A percentile compares a stretch with the other conserved stretches of the same genome.
These are phyloP conservation scores for Atethmia centrago DNA, from an alignment of 2,888 invertebrate species.

Conservation along the genomic window DNA sequence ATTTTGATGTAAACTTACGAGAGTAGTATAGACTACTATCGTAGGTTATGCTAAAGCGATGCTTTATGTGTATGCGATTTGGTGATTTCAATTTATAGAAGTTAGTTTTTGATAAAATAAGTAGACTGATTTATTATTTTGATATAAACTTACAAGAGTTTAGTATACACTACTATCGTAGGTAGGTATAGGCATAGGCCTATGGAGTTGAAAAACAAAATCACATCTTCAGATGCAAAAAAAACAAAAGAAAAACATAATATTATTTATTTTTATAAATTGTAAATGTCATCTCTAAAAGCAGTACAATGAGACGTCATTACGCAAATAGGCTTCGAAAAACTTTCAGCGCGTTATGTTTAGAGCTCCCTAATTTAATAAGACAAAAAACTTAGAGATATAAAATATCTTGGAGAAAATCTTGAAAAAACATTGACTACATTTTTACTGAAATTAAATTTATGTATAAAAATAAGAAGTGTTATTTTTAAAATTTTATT, in stretches of 20 bases:
- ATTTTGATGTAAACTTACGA: neutral
- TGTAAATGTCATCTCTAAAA: slow-evolving; percentile 32
- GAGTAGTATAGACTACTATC: too few relatives aligned
- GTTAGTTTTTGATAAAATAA: neutral
- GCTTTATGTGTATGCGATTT: neutral
- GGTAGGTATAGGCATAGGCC: too few relatives aligned
- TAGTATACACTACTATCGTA: too few relatives aligned
- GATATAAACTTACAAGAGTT: neutral
- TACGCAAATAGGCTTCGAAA: slow-evolving; percentile 29
- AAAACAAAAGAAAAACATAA: slow-evolving; percentile 2
- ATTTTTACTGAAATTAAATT: slow-evolving; percentile 5
- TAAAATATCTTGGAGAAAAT: slow-evolving; percentile 21
- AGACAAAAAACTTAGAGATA: slow-evolving; percentile 1
- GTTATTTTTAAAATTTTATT: slow-evolving; percentile 2
- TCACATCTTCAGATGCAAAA: neutral
- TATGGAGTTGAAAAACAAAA: neutral
- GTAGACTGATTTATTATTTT: neutral
- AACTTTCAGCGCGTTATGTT: slow-evolving; percentile 1
- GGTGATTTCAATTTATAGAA: neutral
- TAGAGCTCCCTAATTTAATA: slow-evolving; percentile 36
- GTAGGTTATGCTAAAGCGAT: neutral
- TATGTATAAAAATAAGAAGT: neutral
- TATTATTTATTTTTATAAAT: neutral
- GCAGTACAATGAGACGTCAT: slow-evolving; percentile 25
- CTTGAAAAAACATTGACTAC: slow-evolving; percentile 1